Conservation (phyloP, 2,888 invertebrate genomes). For the Synergus umbraculus region DNA sequence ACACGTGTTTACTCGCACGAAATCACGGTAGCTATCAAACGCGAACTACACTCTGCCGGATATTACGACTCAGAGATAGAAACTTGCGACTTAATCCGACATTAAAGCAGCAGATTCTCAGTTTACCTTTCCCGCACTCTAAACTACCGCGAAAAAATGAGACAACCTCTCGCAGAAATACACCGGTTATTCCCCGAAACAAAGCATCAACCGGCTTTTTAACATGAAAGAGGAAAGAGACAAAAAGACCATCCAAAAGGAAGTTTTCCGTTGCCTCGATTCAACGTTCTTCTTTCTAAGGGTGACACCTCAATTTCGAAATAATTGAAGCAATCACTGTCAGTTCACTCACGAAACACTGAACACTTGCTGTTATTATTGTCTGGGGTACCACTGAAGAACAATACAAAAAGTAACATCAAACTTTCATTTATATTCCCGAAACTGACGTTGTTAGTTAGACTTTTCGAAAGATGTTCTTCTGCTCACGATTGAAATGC, state of each 20-base stretch:
- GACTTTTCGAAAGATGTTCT: too few relatives aligned
- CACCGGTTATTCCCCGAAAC: neutral
- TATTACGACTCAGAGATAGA: conserved; percentile 34
- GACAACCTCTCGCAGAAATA: conserved; percentile 5
- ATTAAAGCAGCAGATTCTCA: conserved; percentile 31
- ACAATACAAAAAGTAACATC: neutral
- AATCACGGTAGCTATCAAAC: conserved; percentile 33
- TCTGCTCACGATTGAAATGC: too few relatives aligned
- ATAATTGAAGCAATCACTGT: conserved; percentile 1
- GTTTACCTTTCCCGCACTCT: conserved; percentile 20
- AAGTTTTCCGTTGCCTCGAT: conserved; percentile 30
- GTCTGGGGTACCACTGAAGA: neutral
- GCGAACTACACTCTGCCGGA: neutral
- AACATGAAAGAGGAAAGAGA: conserved; percentile 1
- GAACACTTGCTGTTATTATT: neutral
- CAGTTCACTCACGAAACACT: neutral
- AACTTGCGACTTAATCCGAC: conserved; percentile 34
- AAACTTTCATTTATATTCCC: neutral
- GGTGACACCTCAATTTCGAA: neutral
- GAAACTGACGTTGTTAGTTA: too few relatives aligned
- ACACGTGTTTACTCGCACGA: conserved; percentile 40
- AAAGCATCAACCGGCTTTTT: conserved; percentile 24
- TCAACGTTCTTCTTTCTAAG: conserved; percentile 19
- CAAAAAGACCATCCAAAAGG: conserved; percentile 7
- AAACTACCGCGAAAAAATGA: conserved; percentile 32